Percentiles rank a stretch among this genome's conserved stretches.
These are phyloP conservation scores for Nomada ferruginata DNA, from an alignment of 2,888 invertebrate genomes.

Conservation along the genomic window DNA sequence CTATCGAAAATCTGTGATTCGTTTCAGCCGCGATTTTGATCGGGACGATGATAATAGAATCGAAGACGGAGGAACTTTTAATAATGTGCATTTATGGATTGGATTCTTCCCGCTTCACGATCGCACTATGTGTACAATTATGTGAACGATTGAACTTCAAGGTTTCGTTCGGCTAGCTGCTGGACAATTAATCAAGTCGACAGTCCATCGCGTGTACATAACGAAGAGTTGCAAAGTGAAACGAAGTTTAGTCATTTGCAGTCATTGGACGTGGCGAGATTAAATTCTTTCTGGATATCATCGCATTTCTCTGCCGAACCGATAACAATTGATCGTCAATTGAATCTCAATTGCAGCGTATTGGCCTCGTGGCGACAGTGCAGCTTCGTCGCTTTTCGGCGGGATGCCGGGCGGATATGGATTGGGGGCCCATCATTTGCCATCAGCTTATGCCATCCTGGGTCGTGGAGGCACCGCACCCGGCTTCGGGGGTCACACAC, in stretches of 20 bases:
- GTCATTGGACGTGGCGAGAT: neutral
- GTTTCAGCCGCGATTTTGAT: no score
- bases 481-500: conserved; percentile 80
- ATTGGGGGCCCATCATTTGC: conserved; percentile 82
- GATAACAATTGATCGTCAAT: conserved; percentile 11
- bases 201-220: neutral
- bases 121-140: no score
- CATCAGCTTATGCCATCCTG: conserved; percentile 83
- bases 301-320: neutral
- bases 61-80: no score
- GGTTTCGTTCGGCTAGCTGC: no score
- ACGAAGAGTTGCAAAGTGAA: neutral
- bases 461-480: conserved; percentile 81
- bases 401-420: conserved; percentile 83
- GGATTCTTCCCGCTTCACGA: no score
- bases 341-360: conserved; percentile 87
- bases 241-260: neutral
- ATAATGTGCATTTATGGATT: no score
- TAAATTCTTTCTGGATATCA: neutral
- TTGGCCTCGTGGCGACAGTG: conserved; percentile 89
- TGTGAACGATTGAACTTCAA: no score
- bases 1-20: no score
- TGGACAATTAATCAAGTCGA: neutral
- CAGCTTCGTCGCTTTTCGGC: conserved; percentile 81
- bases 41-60: no score